These are phyloP conservation scores for Lindbergichthys nudifrons DNA, from an alignment of 2,797 vertebrate genomes.

Conservation along the genomic window DNA sequence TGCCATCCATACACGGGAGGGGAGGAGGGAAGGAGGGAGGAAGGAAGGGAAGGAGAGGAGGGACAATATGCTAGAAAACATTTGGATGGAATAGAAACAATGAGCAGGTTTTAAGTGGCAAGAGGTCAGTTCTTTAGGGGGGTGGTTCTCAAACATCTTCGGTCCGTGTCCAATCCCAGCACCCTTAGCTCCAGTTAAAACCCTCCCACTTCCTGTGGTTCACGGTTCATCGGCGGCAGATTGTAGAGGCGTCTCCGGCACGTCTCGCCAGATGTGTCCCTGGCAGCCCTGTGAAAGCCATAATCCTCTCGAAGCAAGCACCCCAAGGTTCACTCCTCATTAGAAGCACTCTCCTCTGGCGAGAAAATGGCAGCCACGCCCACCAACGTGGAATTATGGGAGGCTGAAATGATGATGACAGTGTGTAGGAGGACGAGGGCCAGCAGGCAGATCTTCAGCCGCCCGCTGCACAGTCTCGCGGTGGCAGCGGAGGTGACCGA, in stretches of 20 bases:
- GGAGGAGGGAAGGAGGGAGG: conserved; percentile 18
- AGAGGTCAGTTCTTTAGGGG: conserved; percentile 74
- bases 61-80: conserved; percentile 76
- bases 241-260: conserved; percentile 61
- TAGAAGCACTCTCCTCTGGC: conserved; percentile 81
- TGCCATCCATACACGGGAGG: conserved; percentile 42
- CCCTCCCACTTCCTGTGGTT: conserved; percentile 67
- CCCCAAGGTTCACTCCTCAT: conserved; percentile 78
- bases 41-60: conserved; percentile 9
- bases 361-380: conserved; percentile 75
- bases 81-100: conserved; percentile 78
- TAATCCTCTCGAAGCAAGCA: conserved; percentile 48
- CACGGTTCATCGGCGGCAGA: conserved; percentile 57
- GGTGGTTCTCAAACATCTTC: conserved; percentile 55
- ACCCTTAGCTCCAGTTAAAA: conserved; percentile 65
- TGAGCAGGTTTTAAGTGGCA: conserved; percentile 79
- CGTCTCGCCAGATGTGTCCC: conserved; percentile 68
- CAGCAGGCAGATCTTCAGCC: conserved; percentile 84
- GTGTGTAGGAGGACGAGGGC: conserved; percentile 83
- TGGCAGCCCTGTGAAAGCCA: conserved; percentile 65
- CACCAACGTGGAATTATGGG: conserved; percentile 77
- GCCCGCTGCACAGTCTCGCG: conserved; percentile 78
- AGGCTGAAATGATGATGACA: conserved; percentile 81
- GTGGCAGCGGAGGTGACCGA: conserved; percentile 74
- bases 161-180: conserved; percentile 63